phyloP scores from a whole-genome alignment of 2,888 invertebrate species.

The Tiliacea citrago region DNA sequence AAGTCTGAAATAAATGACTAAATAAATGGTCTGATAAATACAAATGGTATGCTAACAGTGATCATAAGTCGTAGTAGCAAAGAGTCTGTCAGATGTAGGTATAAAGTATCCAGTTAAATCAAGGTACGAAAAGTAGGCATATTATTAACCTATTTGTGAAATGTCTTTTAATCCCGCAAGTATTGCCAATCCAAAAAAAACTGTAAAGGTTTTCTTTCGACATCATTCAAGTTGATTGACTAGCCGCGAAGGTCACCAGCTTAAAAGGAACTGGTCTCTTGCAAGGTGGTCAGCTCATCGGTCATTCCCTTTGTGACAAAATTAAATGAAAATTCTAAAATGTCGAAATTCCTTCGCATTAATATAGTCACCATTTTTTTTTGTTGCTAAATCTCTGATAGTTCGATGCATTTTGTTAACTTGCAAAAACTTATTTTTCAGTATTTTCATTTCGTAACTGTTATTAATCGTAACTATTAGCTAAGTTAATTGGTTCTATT shows the following conservation, averaged over 20 bases:
- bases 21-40: not conserved
- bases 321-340: constrained; percentile 26
- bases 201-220: constrained; percentile 53
- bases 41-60: not conserved
- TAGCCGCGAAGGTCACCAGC: constrained; percentile 49
- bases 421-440: constrained; percentile 31
- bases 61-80: not conserved
- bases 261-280: constrained; percentile 42
- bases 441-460: constrained; percentile 23
- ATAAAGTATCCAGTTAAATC: not conserved
- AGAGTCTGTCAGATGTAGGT: not conserved
- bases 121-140: not conserved
- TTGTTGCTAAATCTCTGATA: not conserved
- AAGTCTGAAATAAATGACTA: no score
- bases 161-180: constrained; percentile 25
- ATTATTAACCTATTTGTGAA: constrained; percentile 23
- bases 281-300: constrained; percentile 56
- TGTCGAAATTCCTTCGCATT: not conserved
- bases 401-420: not conserved
- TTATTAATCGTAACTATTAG: constrained; percentile 11
- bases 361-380: not conserved
- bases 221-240: constrained; percentile 48
- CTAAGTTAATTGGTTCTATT: constrained; percentile 2
- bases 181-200: constrained; percentile 32
- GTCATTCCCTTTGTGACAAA: constrained; percentile 59